These are phyloP conservation scores for Tubulanus polymorphus DNA, from an alignment of 2,888 invertebrate genomes.

Conservation along the genomic window DNA sequence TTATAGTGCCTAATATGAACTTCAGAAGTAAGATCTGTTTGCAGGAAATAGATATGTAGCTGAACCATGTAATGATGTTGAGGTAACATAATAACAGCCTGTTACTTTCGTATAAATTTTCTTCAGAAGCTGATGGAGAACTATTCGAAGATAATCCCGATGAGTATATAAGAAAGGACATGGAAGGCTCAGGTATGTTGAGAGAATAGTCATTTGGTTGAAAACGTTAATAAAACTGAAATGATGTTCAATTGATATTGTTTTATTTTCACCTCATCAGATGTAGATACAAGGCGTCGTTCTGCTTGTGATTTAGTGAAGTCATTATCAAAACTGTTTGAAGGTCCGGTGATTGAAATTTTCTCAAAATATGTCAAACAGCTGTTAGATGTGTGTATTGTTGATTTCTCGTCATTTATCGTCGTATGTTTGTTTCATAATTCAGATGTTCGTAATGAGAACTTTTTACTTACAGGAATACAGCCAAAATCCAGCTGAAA, in stretches of 20 bases:
- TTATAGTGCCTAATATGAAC: slow-evolving; percentile 98
- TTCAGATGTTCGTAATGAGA: not conserved
- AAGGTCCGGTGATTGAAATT: slow-evolving; percentile 50
- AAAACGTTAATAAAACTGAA: not conserved
- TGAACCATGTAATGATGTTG: too few relatives aligned
- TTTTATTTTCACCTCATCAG: slow-evolving; percentile 50
- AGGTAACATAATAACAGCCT: too few relatives aligned
- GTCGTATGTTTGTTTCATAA: not conserved
- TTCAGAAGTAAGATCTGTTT: slow-evolving; percentile 68
- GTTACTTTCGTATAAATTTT: too few relatives aligned
- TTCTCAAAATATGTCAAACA: slow-evolving; percentile 51
- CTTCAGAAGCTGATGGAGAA: slow-evolving; percentile 73
- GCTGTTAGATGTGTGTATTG: slow-evolving; percentile 60
- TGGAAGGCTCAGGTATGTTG: slow-evolving; percentile 76
- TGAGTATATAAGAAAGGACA: slow-evolving; percentile 73
- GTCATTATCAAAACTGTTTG: slow-evolving; percentile 72
- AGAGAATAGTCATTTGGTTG: not conserved
- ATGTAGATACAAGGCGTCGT: slow-evolving; percentile 90
- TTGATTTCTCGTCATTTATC: not conserved
- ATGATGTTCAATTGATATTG: not conserved
- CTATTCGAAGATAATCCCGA: slow-evolving; percentile 97
- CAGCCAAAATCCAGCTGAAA: slow-evolving; percentile 66
- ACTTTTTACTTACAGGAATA: slow-evolving; percentile 62
- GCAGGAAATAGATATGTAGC: not conserved
- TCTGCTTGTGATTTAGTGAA: slow-evolving; percentile 97